Evolutionary conservation across 2,797 vertebrate genomes (phyloP).

Genomic region (Eulemur mongoz): DNA sequence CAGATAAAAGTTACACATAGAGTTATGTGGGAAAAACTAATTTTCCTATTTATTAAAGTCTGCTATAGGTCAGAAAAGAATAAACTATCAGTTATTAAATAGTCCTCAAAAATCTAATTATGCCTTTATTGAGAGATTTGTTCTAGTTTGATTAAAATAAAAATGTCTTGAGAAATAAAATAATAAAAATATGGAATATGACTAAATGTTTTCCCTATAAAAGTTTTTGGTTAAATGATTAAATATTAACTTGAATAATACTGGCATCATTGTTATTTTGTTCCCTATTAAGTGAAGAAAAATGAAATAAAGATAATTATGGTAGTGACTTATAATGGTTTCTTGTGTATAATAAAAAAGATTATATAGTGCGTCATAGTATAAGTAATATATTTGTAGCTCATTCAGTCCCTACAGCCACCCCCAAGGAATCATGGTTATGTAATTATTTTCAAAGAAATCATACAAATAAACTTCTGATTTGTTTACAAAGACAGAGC

Average conservation of each 20-base stretch:
- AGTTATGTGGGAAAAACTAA: constrained; percentile 75
- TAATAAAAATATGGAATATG: background rate
- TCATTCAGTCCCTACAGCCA: background rate
- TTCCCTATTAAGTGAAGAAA: background rate
- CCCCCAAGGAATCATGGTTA: background rate
- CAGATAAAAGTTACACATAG: constrained; percentile 70
- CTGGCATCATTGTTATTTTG: background rate
- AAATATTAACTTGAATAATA: background rate
- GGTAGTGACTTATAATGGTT: background rate
- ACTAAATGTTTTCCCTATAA: background rate
- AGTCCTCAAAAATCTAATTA: constrained; percentile 53
- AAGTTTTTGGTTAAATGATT: background rate
- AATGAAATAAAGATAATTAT: background rate
- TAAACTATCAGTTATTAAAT: constrained; percentile 64
- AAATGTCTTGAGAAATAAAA: constrained; percentile 8
- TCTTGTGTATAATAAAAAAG: background rate
- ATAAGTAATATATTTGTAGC: background rate
- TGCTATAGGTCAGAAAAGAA: constrained; percentile 46
- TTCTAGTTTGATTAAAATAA: constrained; percentile 43
- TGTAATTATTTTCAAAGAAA: background rate
- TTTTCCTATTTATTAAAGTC: constrained; percentile 70
- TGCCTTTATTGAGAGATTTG: background rate
- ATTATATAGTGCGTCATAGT: background rate
- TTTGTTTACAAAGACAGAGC: background rate
- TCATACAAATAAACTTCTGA: background rate